phyloP scores from a whole-genome alignment of 1,140 invertebrate species.

The Telenomus remus region DNA sequence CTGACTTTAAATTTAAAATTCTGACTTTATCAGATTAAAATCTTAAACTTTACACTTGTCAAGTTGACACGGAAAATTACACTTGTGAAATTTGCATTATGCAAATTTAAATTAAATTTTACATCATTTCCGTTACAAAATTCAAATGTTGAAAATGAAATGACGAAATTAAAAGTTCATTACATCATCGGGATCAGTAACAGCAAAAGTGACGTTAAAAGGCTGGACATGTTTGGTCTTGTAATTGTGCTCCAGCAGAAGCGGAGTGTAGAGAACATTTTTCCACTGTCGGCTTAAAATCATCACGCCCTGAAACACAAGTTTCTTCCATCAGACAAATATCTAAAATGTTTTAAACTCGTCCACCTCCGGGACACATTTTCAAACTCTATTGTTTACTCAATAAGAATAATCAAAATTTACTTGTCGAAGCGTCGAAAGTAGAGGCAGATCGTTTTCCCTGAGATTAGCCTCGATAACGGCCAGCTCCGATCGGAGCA shows the following conservation, averaged over 20 bases:
- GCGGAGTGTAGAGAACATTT: conserved; percentile 94
- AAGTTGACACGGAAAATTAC: too few species aligned
- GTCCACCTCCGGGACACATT: background rate
- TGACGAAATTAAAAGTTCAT: too few species aligned
- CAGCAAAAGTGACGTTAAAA: conserved; percentile 90
- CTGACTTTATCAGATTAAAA: too few species aligned
- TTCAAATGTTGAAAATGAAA: too few species aligned
- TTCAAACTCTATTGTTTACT: too few species aligned
- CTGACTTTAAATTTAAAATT: too few species aligned
- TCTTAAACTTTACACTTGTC: too few species aligned
- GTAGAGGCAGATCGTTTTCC: conserved; percentile 87
- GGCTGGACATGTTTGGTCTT: conserved; percentile 88
- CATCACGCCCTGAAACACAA: conserved; percentile 83
- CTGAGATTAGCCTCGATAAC: conserved; percentile 90
- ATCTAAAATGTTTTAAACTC: conserved; percentile 9
- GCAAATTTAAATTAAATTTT: too few species aligned
- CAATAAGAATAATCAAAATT: too few species aligned
- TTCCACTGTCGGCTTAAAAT: conserved; percentile 97
- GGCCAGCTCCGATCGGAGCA: conserved; percentile 83
- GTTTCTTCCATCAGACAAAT: conserved; percentile 33
- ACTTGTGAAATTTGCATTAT: too few species aligned
- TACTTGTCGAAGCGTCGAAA: conserved; percentile 91
- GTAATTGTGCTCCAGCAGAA: conserved; percentile 91
- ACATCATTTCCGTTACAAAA: too few species aligned
- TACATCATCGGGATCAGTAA: conserved; percentile 87